Conservation (phyloP, 2,113 vertebrate genomes). For the Cnemophilus loriae region DNA sequence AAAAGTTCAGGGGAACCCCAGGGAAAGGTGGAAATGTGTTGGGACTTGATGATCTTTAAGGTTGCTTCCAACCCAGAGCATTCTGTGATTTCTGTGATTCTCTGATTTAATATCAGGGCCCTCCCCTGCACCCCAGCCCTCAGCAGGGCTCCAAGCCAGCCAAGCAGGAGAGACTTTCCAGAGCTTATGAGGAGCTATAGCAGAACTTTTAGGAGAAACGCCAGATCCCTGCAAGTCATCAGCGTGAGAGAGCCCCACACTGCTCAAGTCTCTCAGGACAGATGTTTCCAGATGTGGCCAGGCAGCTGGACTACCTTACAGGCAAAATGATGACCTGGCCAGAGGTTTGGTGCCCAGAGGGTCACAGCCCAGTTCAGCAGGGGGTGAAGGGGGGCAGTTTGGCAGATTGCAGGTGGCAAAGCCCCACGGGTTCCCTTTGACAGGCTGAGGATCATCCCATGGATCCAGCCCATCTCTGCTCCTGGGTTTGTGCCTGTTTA, state of each 20-base stretch:
- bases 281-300: slow-evolving; percentile 1
- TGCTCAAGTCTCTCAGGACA: background rate
- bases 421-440: background rate
- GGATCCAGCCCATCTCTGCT: background rate
- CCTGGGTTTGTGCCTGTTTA: background rate
- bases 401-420: background rate
- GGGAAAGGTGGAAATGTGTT: background rate
- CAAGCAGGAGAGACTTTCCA: background rate
- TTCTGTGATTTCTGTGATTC: background rate
- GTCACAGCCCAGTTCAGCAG: background rate
- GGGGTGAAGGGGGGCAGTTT: background rate
- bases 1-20: background rate
- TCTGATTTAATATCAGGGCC: background rate
- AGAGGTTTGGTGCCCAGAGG: background rate
- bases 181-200: background rate
- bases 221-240: background rate
- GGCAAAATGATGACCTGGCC: background rate
- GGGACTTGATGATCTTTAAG: background rate
- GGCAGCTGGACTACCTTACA: background rate
- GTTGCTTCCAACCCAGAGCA: background rate
- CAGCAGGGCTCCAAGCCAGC: background rate
- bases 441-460: background rate
- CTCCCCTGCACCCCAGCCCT: background rate
- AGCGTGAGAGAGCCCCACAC: background rate
- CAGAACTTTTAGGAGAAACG: background rate